Percentiles rank a stretch among this genome's conserved stretches.
These are phyloP conservation scores for Neomicropteryx cornuta DNA, from an alignment of 1,140 invertebrate species.

Conservation along the genomic window DNA sequence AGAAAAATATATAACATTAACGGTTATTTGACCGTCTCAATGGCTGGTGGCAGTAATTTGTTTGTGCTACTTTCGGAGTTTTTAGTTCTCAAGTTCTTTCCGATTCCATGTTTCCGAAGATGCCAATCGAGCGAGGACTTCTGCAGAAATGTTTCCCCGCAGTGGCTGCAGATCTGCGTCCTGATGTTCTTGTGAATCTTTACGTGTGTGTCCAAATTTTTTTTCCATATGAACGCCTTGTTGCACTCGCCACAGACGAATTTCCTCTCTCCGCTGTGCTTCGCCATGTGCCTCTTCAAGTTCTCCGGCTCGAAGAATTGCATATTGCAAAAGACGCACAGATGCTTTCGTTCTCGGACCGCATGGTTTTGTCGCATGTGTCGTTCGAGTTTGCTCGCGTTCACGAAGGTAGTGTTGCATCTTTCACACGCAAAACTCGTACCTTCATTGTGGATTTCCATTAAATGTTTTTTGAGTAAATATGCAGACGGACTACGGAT, in stretches of 20 bases:
- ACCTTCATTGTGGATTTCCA: no score
- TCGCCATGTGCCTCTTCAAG: slow-evolving; percentile 52
- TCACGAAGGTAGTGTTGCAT: no score
- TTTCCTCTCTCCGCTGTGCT: slow-evolving; percentile 41
- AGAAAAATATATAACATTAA: no score
- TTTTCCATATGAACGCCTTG: slow-evolving; percentile 54
- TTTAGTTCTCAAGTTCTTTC: no score
- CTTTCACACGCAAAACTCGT: no score
- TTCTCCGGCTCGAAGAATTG: slow-evolving; percentile 53
- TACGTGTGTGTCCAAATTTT: slow-evolving; percentile 36
- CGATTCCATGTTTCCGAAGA: slow-evolving; percentile 13
- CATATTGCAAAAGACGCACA: slow-evolving; percentile 42
- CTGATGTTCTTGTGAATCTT: slow-evolving; percentile 38
- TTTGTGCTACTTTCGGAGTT: no score
- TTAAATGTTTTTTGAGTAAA: no score
- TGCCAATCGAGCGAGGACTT: slow-evolving; percentile 19
- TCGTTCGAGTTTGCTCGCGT: no score
- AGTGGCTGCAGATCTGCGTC: slow-evolving; percentile 34
- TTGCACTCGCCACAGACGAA: slow-evolving; percentile 39
- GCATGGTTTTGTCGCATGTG: slow-evolving; percentile 37
- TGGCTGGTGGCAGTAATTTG: no score
- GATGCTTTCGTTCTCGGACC: slow-evolving; percentile 33
- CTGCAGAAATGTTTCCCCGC: slow-evolving; percentile 31
- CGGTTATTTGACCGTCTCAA: no score
- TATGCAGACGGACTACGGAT: no score